Evolutionary conservation across 2,113 vertebrate genomes (phyloP).

Genomic region (Phoenicopterus ruber): DNA sequence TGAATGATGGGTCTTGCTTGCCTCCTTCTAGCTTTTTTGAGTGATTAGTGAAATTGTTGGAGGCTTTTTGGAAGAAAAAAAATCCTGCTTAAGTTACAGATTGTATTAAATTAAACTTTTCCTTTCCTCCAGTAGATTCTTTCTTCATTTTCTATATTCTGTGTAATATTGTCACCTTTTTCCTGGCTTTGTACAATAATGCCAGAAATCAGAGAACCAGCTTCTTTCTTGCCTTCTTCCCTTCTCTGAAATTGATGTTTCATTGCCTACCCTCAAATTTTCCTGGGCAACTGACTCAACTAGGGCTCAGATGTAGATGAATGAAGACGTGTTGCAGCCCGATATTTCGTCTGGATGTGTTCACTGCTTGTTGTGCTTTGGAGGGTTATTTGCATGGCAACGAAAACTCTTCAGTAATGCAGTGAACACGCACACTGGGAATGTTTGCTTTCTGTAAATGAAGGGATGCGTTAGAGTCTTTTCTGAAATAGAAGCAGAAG

Average conservation of each 20-base stretch:
- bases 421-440: neutral
- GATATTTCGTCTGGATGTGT: rapidly evolving
- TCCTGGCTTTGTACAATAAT: neutral
- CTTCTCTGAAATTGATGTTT: neutral
- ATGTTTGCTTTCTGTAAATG: constrained; percentile 44
- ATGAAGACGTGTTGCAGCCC: neutral
- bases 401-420: neutral
- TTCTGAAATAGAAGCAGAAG: constrained; percentile 46
- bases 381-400: neutral
- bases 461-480: constrained; percentile 28
- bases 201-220: neutral
- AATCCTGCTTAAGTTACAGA: neutral
- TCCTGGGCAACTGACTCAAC: neutral
- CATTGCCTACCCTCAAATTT: neutral
- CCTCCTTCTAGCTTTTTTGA: neutral
- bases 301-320: neutral
- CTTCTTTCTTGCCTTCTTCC: neutral
- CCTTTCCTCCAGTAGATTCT: neutral
- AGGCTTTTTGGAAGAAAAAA: neutral
- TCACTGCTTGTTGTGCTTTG: neutral
- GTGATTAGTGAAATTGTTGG: neutral
- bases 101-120: neutral
- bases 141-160: neutral
- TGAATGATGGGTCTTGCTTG: neutral
- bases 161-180: neutral